Conservation (phyloP, 2,888 invertebrate species). For the Hanleya hanleyi region DNA sequence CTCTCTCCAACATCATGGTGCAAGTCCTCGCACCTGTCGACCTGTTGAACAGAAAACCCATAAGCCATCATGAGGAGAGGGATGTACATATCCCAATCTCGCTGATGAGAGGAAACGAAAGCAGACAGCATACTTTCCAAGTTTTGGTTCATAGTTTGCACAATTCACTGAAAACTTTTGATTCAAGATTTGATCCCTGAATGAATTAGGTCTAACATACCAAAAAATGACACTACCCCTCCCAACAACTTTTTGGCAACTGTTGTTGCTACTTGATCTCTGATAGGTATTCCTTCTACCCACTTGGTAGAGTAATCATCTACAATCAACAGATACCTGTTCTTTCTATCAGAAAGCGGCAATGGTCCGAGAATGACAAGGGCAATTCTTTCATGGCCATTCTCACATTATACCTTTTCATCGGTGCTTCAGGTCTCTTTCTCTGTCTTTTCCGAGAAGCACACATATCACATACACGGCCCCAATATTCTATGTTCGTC, state of each 20-base stretch:
- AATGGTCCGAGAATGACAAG: slow-evolving; percentile 29
- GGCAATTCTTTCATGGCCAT: slow-evolving; percentile 24
- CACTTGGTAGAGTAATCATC: slow-evolving; percentile 19
- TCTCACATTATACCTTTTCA: slow-evolving; percentile 26
- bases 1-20: slow-evolving; percentile 9
- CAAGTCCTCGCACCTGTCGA: neutral
- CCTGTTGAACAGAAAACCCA: slow-evolving; percentile 2
- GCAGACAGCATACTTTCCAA: slow-evolving; percentile 30
- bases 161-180: slow-evolving; percentile 31
- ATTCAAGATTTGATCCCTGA: slow-evolving; percentile 38
- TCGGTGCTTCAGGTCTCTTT: slow-evolving; percentile 15
- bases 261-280: slow-evolving; percentile 33
- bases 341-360: slow-evolving; percentile 18
- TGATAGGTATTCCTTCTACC: slow-evolving; percentile 25
- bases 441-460: slow-evolving; percentile 14
- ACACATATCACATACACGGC: slow-evolving; percentile 29
- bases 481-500: slow-evolving; percentile 18
- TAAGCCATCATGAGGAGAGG: slow-evolving; percentile 1
- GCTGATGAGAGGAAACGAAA: slow-evolving; percentile 23
- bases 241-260: slow-evolving; percentile 32
- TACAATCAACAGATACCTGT: slow-evolving; percentile 32
- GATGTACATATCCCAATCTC: slow-evolving; percentile 6
- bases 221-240: slow-evolving; percentile 30
- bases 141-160: slow-evolving; percentile 27
- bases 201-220: slow-evolving; percentile 32